A percentile compares a stretch with the other conserved stretches of the same genome.
phyloP scores from a whole-genome alignment of 2,113 vertebrate species.

The Sialia sialis region DNA sequence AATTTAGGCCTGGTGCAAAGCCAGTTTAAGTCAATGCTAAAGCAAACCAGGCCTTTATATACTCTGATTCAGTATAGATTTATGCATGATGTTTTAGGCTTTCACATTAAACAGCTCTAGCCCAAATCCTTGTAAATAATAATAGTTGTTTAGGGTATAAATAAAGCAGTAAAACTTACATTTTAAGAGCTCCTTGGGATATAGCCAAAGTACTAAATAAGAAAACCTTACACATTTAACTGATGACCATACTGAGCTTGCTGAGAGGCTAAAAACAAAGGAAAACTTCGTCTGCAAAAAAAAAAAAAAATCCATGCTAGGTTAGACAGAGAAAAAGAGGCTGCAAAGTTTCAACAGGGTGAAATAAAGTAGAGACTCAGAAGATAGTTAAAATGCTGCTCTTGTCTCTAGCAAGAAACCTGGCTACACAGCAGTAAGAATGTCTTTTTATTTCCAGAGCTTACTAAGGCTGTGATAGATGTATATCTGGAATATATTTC shows the following conservation, averaged over 20 bases:
- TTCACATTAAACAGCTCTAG: neutral
- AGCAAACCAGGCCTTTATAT: neutral
- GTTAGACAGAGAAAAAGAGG: neutral
- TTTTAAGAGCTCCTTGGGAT: slow-evolving; percentile 18
- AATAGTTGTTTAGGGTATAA: neutral
- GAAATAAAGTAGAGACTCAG: slow-evolving; percentile 1
- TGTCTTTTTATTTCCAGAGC: slow-evolving; percentile 7
- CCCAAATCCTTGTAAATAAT: slow-evolving; percentile 23
- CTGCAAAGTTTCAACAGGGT: neutral
- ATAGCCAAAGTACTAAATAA: neutral
- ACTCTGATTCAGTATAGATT: neutral
- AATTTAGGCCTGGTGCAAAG: neutral
- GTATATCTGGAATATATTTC: slow-evolving; percentile 20
- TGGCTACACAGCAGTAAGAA: neutral
- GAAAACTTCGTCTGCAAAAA: neutral
- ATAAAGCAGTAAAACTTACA: neutral
- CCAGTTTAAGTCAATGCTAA: neutral
- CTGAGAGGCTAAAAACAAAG: neutral
- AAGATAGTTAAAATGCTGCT: slow-evolving; percentile 45
- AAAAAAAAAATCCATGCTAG: neutral
- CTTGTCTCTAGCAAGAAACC: slow-evolving; percentile 20
- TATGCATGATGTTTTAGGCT: neutral
- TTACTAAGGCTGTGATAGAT: slow-evolving; percentile 33
- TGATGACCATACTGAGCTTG: neutral
- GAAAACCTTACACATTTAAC: neutral